Evolutionary conservation across 2,888 invertebrate genomes (phyloP), one percentile per base, ranked within the genome.

Genomic region (Lampropteryx suffumata): DNA sequence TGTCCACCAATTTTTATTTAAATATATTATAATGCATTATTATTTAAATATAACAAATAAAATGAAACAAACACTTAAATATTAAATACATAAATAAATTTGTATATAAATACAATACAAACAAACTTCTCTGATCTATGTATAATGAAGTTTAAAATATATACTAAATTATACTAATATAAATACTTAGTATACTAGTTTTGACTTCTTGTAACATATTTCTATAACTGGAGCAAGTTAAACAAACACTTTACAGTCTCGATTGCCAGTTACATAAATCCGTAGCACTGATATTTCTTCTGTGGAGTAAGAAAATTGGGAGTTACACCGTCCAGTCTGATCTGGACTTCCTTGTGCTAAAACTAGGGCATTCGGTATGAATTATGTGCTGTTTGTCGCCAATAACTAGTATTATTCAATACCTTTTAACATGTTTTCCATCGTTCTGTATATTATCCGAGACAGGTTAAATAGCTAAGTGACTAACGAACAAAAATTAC

Each of bases 301-400:
- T 11, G 34, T 42, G 36, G 10, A 36, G 54, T 61, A 62, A 60
- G 65, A 73, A 71, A 71, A 73, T 72, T 66, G 57, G 68, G 68
- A 69, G 65, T 69, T 63, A 56, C 62, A 64, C 58, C 55, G 59
- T 59, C 51, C 28, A 57, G 54, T 59, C 17, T 21, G 14, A 39
- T 34, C 46, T 33, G 49, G 13, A 66, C 67, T 74, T 74, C 74
- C 74, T 72, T 59, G 64, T 55, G 57, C 39, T 54, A 55, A 64
- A 74, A 63, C 56, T 74, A 59, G 73, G 65, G 55, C 70, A 65
- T 54, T 64, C 41, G 42, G 62, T 68, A 61, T 72, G 65, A 70
- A 65, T 69, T 69, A 67, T 65, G 65, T 60, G 49, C 41, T 45
- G 42, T 47, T 48, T 52, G 50, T 57, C 45, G 43, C 27, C 14